Conservation (phyloP, 2,888 invertebrate species). For the Agrenia bidenticulata region DNA sequence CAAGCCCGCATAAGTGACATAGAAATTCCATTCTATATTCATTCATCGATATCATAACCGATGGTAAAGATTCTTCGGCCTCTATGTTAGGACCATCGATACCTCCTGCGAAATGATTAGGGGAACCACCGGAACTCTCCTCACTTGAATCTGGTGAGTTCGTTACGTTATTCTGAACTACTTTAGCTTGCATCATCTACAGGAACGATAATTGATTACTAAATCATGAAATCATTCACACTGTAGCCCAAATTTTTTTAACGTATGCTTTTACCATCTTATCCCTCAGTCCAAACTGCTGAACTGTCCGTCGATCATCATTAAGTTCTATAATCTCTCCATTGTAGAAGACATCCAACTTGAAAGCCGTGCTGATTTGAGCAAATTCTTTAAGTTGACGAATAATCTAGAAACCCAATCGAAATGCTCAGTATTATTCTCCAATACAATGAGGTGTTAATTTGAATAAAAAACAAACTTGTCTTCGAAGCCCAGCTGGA, state of each 20-base stretch:
- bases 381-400: constrained; percentile 50
- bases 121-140: constrained; percentile 90
- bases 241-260: no score
- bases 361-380: constrained; percentile 64
- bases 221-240: no score
- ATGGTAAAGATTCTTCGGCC: constrained; percentile 85
- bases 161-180: constrained; percentile 70
- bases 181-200: constrained; percentile 73
- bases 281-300: constrained; percentile 80
- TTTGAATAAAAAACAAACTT: constrained; percentile 63
- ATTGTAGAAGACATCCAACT: constrained; percentile 86
- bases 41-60: constrained; percentile 79
- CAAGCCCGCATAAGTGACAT: constrained; percentile 79
- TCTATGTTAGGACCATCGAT: constrained; percentile 78
- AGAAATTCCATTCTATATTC: constrained; percentile 51
- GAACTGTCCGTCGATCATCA: constrained; percentile 83
- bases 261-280: no score
- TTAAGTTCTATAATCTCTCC: constrained; percentile 83
- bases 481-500: constrained; percentile 77
- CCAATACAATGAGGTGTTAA: no score
- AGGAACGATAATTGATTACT: no score
- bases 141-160: constrained; percentile 90
- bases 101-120: constrained; percentile 67
- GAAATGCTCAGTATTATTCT: constrained; percentile 5
- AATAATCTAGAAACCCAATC: constrained; percentile 41